A percentile compares a stretch with the other conserved stretches of the same genome.
These are phyloP conservation scores for Epinotia brunnichana DNA, from an alignment of 2,888 invertebrate species.

Conservation along the genomic window DNA sequence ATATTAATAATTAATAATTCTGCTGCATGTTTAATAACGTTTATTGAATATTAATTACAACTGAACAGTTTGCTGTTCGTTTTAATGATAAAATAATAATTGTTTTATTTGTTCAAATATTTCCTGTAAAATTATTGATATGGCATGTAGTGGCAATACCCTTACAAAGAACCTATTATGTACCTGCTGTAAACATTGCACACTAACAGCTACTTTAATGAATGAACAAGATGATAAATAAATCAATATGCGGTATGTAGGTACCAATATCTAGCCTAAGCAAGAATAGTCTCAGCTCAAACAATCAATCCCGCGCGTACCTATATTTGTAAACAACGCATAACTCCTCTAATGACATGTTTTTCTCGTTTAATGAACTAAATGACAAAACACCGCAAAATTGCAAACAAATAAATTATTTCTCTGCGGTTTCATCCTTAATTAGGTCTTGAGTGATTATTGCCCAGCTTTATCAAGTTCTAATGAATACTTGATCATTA, in stretches of 20 bases:
- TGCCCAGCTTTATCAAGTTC: not conserved
- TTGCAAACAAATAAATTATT: not conserved
- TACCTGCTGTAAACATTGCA: no score
- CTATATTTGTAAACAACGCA: conserved; percentile 21
- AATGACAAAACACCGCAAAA: conserved; percentile 1
- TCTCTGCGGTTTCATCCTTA: no score
- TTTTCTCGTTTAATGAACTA: conserved; percentile 25
- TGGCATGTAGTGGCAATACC: no score
- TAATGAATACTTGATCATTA: conserved; percentile 13
- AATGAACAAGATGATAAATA: not conserved
- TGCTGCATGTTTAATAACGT: no score
- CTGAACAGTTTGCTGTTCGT: no score
- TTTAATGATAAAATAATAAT: no score
- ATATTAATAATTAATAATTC: no score
- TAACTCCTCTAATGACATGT: conserved; percentile 16
- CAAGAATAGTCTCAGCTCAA: not conserved
- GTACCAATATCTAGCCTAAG: not conserved
- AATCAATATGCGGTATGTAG: not conserved
- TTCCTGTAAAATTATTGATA: no score
- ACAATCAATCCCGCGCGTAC: not conserved
- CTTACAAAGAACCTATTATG: no score
- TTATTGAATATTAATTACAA: no score
- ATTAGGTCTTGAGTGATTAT: not conserved
- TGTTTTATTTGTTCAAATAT: no score
- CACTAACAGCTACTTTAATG: not conserved